phyloP scores from a whole-genome alignment of 2,797 vertebrate genomes.

The Xerus rutilus region DNA sequence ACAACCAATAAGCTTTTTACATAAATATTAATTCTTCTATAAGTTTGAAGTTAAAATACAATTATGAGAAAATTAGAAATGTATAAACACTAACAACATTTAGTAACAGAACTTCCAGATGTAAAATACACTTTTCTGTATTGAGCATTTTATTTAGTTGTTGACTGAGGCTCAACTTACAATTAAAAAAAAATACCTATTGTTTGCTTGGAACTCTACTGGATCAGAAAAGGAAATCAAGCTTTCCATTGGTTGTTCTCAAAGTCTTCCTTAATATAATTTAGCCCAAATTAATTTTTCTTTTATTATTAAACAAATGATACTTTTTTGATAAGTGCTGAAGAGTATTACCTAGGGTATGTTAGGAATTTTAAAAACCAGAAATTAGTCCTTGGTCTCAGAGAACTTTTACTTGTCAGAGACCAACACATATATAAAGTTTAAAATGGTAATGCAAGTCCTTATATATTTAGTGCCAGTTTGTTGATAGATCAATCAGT shows the following conservation, averaged over 20 bases:
- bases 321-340: neutral
- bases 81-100: slow-evolving; percentile 5
- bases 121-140: slow-evolving; percentile 18
- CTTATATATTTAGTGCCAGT: neutral
- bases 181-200: neutral
- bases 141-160: slow-evolving; percentile 26
- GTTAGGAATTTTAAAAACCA: slow-evolving; percentile 17
- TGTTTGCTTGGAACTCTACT: neutral
- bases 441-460: slow-evolving; percentile 40
- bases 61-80: neutral
- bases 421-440: slow-evolving; percentile 7
- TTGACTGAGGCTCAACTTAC: neutral
- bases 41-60: slow-evolving; percentile 63
- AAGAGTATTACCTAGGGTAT: neutral
- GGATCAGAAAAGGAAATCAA: slow-evolving; percentile 6
- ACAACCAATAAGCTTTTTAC: slow-evolving; percentile 15
- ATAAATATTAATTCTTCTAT: slow-evolving; percentile 56
- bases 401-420: slow-evolving; percentile 41
- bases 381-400: slow-evolving; percentile 35
- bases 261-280: slow-evolving; percentile 23
- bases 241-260: neutral
- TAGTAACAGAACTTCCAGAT: neutral
- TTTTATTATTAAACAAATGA: slow-evolving; percentile 40
- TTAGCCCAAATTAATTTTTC: neutral
- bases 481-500: neutral